Evolutionary conservation across 2,888 invertebrate species (phyloP).

Genomic region (Drosophila anceps): DNA sequence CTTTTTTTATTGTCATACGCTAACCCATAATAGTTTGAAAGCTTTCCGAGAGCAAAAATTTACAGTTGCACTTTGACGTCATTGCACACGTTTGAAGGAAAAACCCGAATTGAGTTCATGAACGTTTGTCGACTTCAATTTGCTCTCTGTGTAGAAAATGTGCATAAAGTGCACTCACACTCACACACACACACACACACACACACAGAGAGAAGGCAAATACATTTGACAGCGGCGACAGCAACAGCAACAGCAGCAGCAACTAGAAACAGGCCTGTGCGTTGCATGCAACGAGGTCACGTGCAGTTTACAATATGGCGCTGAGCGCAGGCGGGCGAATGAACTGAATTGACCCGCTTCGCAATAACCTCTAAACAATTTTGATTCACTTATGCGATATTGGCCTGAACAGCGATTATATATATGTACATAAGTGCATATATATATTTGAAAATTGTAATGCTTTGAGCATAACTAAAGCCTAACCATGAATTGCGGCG

Average conservation of each 20-base stretch:
- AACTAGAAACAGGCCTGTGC: constrained; percentile 49
- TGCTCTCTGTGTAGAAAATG: constrained; percentile 62
- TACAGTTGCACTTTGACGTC: constrained; percentile 79
- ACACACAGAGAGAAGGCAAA: constrained; percentile 40
- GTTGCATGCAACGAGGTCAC: constrained; percentile 76
- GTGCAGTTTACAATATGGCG: constrained; percentile 77
- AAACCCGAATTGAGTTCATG: constrained; percentile 82
- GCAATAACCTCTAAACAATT: constrained; percentile 82
- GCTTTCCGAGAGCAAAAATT: constrained; percentile 47
- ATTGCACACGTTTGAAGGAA: constrained; percentile 70
- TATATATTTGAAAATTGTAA: not conserved
- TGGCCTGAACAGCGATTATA: constrained; percentile 12
- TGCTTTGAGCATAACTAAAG: not conserved
- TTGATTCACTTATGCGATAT: constrained; percentile 35
- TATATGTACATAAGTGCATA: not conserved
- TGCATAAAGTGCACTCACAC: constrained; percentile 53
- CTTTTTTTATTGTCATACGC: constrained; percentile 12
- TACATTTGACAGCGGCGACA: constrained; percentile 52
- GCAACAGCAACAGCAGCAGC: constrained; percentile 32
- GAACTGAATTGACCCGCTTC: constrained; percentile 85
- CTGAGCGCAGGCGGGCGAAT: constrained; percentile 78
- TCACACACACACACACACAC: constrained; percentile 22
- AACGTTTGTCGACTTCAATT: constrained; percentile 84
- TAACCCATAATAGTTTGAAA: constrained; percentile 20
- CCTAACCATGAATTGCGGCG: not conserved